Conservation (phyloP, 1,140 invertebrate genomes). For the Temnothorax curvispinosus region DNA sequence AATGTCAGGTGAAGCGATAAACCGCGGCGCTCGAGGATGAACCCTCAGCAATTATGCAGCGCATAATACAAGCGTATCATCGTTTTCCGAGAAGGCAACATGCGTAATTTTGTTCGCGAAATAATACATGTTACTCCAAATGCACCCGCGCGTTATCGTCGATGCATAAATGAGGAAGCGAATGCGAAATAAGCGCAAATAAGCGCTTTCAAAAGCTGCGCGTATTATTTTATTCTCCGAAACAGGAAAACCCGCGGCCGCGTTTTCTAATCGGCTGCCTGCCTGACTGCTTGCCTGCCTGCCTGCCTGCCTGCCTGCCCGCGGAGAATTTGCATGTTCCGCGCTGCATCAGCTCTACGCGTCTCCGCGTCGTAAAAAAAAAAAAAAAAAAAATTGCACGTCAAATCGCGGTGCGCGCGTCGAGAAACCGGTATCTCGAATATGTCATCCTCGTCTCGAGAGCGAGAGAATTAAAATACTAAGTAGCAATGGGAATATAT, state of each 20-base stretch:
- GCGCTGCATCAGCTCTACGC: background rate
- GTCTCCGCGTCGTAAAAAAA: background rate
- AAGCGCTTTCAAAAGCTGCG: background rate
- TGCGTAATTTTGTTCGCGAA: background rate
- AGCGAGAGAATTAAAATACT: constrained; percentile 5
- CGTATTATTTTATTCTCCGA: background rate
- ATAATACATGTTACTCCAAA: background rate
- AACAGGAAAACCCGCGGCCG: background rate
- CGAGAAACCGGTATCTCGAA: background rate
- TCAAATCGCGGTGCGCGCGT: background rate
- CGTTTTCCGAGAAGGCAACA: background rate
- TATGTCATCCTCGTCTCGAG: background rate
- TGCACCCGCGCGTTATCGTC: background rate
- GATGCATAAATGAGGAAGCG: constrained; percentile 11
- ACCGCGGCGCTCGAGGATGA: background rate
- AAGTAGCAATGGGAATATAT: background rate
- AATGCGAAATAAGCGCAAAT: background rate
- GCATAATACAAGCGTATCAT: background rate
- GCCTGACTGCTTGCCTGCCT: too few species aligned
- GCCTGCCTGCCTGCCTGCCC: too few species aligned
- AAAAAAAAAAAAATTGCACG: background rate
- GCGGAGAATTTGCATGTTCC: background rate
- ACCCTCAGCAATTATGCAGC: constrained; percentile 50
- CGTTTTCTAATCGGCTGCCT: background rate
- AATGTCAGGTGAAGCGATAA: constrained; percentile 43